Conservation (phyloP, 2,113 vertebrate species). For the Barnardius zonarius region DNA sequence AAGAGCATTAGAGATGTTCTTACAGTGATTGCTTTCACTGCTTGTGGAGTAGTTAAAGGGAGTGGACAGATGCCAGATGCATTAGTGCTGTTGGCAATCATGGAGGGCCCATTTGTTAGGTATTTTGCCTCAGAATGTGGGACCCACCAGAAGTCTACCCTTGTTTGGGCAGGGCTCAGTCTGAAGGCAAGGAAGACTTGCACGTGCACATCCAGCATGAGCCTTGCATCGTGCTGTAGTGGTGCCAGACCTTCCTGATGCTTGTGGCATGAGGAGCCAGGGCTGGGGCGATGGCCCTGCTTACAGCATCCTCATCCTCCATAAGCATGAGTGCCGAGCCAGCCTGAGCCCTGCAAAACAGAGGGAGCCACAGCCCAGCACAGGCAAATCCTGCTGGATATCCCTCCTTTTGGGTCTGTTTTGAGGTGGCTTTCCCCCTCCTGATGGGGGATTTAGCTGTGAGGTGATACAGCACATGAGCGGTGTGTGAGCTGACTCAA, state of each 20-base stretch:
- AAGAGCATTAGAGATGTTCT: constrained; percentile 16
- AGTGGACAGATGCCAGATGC: constrained; percentile 1
- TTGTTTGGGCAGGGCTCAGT: background rate
- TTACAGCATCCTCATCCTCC: background rate
- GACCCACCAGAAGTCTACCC: background rate
- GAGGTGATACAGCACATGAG: background rate
- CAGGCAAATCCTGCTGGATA: background rate
- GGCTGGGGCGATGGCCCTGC: background rate
- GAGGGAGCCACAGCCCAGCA: background rate
- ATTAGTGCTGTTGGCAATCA: background rate
- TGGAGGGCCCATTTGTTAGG: background rate
- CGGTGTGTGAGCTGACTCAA: background rate
- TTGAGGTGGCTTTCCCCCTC: background rate
- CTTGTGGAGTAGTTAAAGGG: constrained; percentile 16
- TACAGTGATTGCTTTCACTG: constrained; percentile 38
- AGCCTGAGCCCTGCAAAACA: background rate
- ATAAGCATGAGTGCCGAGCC: background rate
- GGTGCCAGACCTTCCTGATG: background rate
- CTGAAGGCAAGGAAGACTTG: background rate
- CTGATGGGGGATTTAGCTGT: background rate
- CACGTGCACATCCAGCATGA: background rate
- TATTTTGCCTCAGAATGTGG: background rate
- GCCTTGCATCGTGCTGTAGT: rapidly evolving
- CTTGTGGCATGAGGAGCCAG: background rate
- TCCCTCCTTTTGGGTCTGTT: background rate